Evolutionary conservation across 2,113 vertebrate species (phyloP).

Genomic region (Gracilinanus agilis): DNA sequence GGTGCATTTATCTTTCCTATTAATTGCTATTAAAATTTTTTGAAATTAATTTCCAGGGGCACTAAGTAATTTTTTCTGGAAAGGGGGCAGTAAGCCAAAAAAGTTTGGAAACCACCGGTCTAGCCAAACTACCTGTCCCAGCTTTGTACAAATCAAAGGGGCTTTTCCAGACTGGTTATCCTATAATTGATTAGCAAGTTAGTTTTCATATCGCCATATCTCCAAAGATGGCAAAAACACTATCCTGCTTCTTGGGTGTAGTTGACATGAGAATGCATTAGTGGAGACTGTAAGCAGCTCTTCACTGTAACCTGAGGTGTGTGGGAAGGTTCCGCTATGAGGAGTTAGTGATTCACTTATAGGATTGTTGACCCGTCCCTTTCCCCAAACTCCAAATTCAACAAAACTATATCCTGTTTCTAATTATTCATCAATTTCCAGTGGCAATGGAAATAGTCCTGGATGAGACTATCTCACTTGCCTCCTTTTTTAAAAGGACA

Average conservation of each 20-base stretch:
- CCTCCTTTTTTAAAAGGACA: not conserved
- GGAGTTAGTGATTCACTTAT: not conserved
- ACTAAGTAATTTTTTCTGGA: too few relatives aligned
- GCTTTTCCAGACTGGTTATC: not conserved
- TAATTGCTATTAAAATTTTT: too few relatives aligned
- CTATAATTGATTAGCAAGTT: constrained; percentile 55
- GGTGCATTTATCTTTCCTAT: too few relatives aligned
- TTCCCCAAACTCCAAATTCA: not conserved
- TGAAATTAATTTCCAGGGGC: too few relatives aligned
- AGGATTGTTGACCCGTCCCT: not conserved
- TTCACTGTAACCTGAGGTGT: not conserved
- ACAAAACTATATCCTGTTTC: not conserved
- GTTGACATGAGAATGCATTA: not conserved
- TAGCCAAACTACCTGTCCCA: constrained; percentile 25
- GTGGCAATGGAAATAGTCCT: not conserved
- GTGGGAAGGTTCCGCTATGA: not conserved
- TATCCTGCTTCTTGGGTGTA: constrained; percentile 40
- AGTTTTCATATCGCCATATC: constrained; percentile 60
- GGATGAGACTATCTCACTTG: not conserved
- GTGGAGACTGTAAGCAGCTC: not conserved
- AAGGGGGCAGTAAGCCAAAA: too few relatives aligned
- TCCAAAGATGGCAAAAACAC: constrained; percentile 5
- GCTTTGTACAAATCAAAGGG: not conserved
- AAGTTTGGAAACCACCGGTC: too few relatives aligned
- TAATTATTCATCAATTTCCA: not conserved